Percentiles rank a stretch among this genome's conserved stretches.
Conservation (phyloP, 2,113 vertebrate genomes). For the Malurus alboscapulatus region DNA sequence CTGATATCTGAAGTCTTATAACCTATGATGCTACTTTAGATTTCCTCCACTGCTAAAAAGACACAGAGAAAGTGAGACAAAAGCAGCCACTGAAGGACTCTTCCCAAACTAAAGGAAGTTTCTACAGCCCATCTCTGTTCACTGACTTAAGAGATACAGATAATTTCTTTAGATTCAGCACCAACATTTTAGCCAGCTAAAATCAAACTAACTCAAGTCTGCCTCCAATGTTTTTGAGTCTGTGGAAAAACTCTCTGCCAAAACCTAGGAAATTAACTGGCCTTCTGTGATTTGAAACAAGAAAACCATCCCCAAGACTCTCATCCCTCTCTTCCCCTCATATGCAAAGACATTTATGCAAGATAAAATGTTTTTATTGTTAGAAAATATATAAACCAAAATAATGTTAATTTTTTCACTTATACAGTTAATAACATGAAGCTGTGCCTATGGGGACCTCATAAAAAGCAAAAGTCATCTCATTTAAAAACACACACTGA, state of each 20-base stretch:
- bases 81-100: neutral
- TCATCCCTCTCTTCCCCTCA: neutral
- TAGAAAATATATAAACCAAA: neutral
- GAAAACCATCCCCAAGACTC: neutral
- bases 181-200: neutral
- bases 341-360: neutral
- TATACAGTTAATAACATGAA: neutral
- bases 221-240: neutral
- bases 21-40: neutral
- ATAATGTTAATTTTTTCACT: neutral
- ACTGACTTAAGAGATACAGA: neutral
- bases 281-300: neutral
- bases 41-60: neutral
- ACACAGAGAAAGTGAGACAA: neutral
- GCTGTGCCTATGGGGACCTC: neutral
- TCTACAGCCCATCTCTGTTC: neutral
- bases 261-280: neutral
- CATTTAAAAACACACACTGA: neutral
- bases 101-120: neutral
- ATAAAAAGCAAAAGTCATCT: neutral
- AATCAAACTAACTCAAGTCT: neutral
- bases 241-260: neutral
- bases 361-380: neutral
- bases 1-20: neutral
- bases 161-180: neutral